These are phyloP conservation scores for Rhamphomyia laevipes DNA, from an alignment of 2,888 invertebrate genomes.

Conservation along the genomic window DNA sequence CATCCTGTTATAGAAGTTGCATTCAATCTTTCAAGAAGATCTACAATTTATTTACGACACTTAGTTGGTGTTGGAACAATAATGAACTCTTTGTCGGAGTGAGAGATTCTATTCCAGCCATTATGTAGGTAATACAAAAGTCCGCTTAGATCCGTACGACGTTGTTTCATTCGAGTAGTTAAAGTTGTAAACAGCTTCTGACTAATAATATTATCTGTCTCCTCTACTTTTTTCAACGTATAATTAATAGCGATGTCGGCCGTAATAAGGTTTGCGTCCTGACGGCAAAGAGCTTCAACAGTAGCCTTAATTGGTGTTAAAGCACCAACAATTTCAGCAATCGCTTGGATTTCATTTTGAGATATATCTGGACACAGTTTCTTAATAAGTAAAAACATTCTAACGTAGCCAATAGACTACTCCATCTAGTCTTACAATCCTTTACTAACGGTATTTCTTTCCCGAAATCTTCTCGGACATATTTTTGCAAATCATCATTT, in stretches of 20 bases:
- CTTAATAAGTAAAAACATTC: slow-evolving; percentile 12
- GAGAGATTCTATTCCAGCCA: not conserved
- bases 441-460: slow-evolving; percentile 10
- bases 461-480: slow-evolving; percentile 6
- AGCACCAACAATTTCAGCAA: not conserved
- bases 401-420: slow-evolving; percentile 12
- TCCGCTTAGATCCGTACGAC: slow-evolving; percentile 1
- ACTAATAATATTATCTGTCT: slow-evolving; percentile 1
- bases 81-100: slow-evolving; percentile 1
- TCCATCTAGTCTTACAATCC: slow-evolving; percentile 11
- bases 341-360: not conserved
- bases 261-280: not conserved
- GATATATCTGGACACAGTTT: slow-evolving; percentile 12
- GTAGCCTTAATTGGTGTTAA: not conserved
- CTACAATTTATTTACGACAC: slow-evolving; percentile 2
- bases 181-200: not conserved
- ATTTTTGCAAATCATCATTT: too few relatives aligned
- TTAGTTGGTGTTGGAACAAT: slow-evolving; percentile 1
- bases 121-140: not conserved
- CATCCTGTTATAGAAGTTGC: slow-evolving; percentile 1
- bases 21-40: slow-evolving; percentile 2
- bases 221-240: slow-evolving; percentile 2
- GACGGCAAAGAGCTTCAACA: slow-evolving; percentile 3
- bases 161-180: not conserved
- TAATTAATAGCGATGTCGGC: slow-evolving; percentile 1